Conservation (phyloP, 1,140 invertebrate genomes). For the Tribolium madens region DNA sequence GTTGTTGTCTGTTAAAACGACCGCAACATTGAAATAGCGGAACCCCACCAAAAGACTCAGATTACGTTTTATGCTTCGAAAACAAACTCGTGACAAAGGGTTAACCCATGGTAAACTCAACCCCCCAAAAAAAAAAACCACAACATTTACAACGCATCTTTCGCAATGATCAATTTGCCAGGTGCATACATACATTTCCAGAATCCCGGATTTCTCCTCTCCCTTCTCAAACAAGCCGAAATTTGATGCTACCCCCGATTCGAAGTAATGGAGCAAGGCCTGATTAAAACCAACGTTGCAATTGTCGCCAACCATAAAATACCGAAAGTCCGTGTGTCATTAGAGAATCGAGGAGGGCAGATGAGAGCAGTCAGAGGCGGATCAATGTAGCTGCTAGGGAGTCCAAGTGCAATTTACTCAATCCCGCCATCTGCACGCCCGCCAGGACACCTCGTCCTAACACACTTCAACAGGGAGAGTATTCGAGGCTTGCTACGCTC, state of each 20-base stretch:
- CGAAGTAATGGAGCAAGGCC: too few relatives aligned
- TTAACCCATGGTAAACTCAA: neutral
- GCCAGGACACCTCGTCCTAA: conserved; percentile 37
- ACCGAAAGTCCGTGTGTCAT: conserved; percentile 19
- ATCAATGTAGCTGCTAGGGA: conserved; percentile 49
- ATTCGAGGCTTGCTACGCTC: conserved; percentile 15
- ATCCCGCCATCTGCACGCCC: conserved; percentile 51
- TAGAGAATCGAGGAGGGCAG: conserved; percentile 19
- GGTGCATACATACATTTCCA: neutral
- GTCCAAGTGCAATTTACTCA: conserved; percentile 49
- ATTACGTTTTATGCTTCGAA: neutral
- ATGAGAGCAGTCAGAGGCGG: conserved; percentile 43
- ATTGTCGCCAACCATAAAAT: conserved; percentile 24
- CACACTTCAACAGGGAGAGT: conserved; percentile 26
- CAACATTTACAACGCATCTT: too few relatives aligned
- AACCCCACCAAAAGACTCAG: neutral
- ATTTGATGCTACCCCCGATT: too few relatives aligned
- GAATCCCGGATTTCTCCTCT: too few relatives aligned
- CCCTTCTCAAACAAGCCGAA: too few relatives aligned
- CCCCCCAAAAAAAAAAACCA: neutral
- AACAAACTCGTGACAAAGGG: neutral
- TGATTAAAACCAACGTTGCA: neutral
- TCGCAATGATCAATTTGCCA: neutral
- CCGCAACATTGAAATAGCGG: neutral
- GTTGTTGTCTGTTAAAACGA: neutral